Evolutionary conservation across 2,113 vertebrate genomes (phyloP).

Genomic region (Acrocephalus kingi): DNA sequence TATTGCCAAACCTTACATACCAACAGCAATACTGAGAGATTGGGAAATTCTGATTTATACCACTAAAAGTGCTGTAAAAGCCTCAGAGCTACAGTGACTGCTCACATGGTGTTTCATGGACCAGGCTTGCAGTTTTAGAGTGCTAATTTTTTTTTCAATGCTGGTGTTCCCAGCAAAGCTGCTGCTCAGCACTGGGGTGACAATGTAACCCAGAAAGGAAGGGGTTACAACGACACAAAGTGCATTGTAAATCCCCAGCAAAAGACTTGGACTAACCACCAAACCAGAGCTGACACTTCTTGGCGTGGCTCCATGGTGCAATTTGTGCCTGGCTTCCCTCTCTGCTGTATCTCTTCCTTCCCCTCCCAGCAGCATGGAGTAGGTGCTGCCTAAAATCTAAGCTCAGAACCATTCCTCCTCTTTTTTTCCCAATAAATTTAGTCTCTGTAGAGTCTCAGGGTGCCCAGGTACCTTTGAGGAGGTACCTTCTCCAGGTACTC

Average conservation of each 20-base stretch:
- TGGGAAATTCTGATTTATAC: background rate
- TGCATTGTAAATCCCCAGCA: background rate
- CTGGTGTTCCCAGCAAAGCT: background rate
- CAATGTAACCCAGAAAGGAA: background rate
- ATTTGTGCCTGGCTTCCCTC: background rate
- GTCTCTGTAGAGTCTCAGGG: background rate
- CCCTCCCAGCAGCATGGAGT: background rate
- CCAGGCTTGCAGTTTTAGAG: background rate
- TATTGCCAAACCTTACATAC: background rate
- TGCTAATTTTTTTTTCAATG: background rate
- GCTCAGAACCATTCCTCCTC: background rate
- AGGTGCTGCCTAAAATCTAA: background rate
- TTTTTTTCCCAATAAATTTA: background rate
- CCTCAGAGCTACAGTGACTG: background rate
- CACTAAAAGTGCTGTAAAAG: background rate
- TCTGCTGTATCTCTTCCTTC: background rate
- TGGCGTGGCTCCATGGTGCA: background rate
- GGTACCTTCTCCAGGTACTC: background rate
- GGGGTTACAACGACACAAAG: background rate
- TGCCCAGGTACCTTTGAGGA: background rate
- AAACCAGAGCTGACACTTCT: background rate
- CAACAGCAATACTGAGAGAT: background rate
- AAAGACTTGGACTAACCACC: background rate
- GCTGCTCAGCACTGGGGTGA: background rate
- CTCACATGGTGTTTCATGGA: background rate